Conservation (phyloP, 2,888 invertebrate genomes). For the Apotomis betuletana region DNA sequence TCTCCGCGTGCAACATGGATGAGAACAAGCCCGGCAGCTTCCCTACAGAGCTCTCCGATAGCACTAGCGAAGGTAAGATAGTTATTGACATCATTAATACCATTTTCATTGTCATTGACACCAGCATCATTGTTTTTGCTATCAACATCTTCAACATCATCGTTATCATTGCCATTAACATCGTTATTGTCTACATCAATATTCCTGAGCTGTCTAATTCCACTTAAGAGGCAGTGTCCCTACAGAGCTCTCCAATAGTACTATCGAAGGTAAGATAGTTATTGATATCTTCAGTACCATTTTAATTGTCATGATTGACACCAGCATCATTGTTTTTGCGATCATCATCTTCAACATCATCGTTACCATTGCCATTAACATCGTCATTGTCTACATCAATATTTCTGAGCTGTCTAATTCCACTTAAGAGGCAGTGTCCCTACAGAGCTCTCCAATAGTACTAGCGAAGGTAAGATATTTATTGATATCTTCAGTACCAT, state of each 20-base stretch:
- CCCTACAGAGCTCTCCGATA: constrained; percentile 70
- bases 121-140: background rate
- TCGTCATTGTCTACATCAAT: no score
- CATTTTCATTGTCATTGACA: background rate
- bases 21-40: constrained; percentile 74
- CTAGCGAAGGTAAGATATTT: no score
- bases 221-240: no score
- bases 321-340: no score
- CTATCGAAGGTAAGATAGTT: constrained; percentile 50
- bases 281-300: no score
- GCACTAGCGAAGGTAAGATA: constrained; percentile 69
- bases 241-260: background rate
- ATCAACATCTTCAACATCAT: background rate
- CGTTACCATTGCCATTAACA: background rate
- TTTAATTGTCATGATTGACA: no score
- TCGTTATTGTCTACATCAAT: no score
- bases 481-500: no score
- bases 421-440: no score
- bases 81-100: background rate
- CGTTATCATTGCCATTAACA: background rate
- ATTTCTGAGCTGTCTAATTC: no score
- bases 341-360: background rate
- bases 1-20: constrained; percentile 79
- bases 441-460: no score
- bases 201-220: no score